These are phyloP conservation scores for Philotrypesis tridentata DNA, from an alignment of 1,140 invertebrate species.

Conservation along the genomic window DNA sequence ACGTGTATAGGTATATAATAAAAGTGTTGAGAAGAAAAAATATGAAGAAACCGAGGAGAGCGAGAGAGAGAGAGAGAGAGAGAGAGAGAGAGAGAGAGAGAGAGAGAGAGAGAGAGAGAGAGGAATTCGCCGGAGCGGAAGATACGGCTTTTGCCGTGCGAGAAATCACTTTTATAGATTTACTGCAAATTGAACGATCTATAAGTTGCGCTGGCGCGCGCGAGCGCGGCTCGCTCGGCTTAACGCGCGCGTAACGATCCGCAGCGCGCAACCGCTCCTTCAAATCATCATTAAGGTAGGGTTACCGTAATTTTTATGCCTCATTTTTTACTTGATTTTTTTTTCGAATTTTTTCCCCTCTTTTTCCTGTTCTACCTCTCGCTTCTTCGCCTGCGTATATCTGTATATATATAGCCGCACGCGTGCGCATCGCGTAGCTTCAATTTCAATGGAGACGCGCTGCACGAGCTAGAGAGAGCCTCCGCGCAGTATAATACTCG, in stretches of 20 bases:
- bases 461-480: too few relatives aligned
- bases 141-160: conserved; percentile 34
- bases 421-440: too few relatives aligned
- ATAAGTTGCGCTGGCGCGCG: conserved; percentile 64
- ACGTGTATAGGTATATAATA: not conserved
- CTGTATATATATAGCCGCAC: too few relatives aligned
- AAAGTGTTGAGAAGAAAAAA: not conserved
- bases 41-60: not conserved
- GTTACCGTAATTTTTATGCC: conserved; percentile 60
- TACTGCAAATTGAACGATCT: conserved; percentile 71
- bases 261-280: conserved; percentile 43
- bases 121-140: conserved; percentile 47
- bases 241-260: conserved; percentile 61
- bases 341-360: too few relatives aligned
- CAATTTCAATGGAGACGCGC: too few relatives aligned
- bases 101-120: not conserved
- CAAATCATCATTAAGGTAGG: conserved; percentile 57
- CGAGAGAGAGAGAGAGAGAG: too few relatives aligned
- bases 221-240: conserved; percentile 40
- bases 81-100: too few relatives aligned
- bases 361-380: too few relatives aligned
- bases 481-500: too few relatives aligned
- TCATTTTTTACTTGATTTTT: not conserved
- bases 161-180: conserved; percentile 65
- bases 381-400: too few relatives aligned